Percentiles rank a stretch among this genome's conserved stretches.
Conservation (phyloP, 2,888 invertebrate genomes). For the Lithophane leautieri region DNA sequence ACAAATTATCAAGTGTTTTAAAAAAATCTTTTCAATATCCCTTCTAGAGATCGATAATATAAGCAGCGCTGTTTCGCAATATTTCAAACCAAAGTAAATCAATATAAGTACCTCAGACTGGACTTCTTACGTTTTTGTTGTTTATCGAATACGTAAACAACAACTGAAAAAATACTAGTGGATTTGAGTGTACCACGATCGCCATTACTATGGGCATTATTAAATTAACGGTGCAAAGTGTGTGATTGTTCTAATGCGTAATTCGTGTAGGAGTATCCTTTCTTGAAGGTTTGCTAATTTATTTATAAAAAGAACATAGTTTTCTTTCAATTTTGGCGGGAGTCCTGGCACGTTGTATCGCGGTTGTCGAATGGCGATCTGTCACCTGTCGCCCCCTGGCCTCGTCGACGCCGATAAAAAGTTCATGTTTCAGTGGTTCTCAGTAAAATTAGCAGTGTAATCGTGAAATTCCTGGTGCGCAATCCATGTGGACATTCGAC, state of each 20-base stretch:
- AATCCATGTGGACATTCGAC: constrained; percentile 85
- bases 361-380: constrained; percentile 82
- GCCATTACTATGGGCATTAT: constrained; percentile 68
- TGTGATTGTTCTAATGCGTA: constrained; percentile 54
- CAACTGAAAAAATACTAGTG: constrained; percentile 48
- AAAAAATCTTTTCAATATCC: constrained; percentile 59
- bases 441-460: constrained; percentile 86
- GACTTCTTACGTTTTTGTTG: constrained; percentile 41
- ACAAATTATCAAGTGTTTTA: constrained; percentile 61
- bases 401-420: constrained; percentile 79
- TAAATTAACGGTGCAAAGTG: constrained; percentile 64
- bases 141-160: constrained; percentile 62
- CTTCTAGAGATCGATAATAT: constrained; percentile 55
- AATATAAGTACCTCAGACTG: not conserved
- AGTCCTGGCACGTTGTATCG: constrained; percentile 82
- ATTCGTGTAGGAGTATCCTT: constrained; percentile 61
- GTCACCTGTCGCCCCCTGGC: constrained; percentile 84
- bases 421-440: constrained; percentile 81
- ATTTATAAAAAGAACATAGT: constrained; percentile 75
- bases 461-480: constrained; percentile 81
- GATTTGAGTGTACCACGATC: constrained; percentile 60
- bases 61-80: constrained; percentile 29
- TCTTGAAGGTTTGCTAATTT: constrained; percentile 68
- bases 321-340: constrained; percentile 88
- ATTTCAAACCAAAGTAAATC: constrained; percentile 16